Evolutionary conservation across 2,888 invertebrate genomes (phyloP).

Genomic region (Drosophila nr. perissopoda): DNA sequence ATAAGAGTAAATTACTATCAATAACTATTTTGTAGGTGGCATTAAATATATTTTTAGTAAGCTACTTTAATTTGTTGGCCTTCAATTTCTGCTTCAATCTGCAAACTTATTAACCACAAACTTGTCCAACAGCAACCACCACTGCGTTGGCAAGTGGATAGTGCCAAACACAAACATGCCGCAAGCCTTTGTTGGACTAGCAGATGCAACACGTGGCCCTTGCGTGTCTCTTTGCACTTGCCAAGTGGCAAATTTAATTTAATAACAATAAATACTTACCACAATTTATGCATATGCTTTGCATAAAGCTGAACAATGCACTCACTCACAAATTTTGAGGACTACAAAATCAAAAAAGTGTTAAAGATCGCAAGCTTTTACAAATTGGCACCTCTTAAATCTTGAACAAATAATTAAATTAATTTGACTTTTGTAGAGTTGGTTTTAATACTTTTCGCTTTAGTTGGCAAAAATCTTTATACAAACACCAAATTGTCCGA

Average conservation of each 20-base stretch:
- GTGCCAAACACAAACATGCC: slow-evolving; percentile 19
- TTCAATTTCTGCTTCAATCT: slow-evolving; percentile 11
- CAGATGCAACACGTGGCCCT: slow-evolving; percentile 69
- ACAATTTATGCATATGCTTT: slow-evolving; percentile 65
- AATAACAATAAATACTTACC: slow-evolving; percentile 73
- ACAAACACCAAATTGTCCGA: not conserved
- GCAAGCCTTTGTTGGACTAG: slow-evolving; percentile 36
- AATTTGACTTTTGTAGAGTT: not conserved
- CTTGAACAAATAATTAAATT: not conserved
- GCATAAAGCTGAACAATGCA: slow-evolving; percentile 22
- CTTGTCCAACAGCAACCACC: slow-evolving; percentile 55
- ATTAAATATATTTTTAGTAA: not conserved
- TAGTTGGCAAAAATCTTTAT: too few species aligned
- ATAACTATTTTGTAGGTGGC: not conserved
- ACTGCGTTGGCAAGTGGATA: slow-evolving; percentile 11
- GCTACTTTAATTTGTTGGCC: too few species aligned
- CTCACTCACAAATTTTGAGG: not conserved
- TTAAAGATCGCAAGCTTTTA: not conserved
- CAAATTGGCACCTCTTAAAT: not conserved
- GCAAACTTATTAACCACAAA: slow-evolving; percentile 57
- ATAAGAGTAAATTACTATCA: not conserved
- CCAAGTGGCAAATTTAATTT: slow-evolving; percentile 73
- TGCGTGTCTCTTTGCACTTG: slow-evolving; percentile 75
- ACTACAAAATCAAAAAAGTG: not conserved
- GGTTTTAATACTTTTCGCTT: not conserved